A percentile compares a stretch with the other conserved stretches of the same genome.
phyloP scores from a whole-genome alignment of 2,888 invertebrate genomes.

The Phengaris alcon region DNA sequence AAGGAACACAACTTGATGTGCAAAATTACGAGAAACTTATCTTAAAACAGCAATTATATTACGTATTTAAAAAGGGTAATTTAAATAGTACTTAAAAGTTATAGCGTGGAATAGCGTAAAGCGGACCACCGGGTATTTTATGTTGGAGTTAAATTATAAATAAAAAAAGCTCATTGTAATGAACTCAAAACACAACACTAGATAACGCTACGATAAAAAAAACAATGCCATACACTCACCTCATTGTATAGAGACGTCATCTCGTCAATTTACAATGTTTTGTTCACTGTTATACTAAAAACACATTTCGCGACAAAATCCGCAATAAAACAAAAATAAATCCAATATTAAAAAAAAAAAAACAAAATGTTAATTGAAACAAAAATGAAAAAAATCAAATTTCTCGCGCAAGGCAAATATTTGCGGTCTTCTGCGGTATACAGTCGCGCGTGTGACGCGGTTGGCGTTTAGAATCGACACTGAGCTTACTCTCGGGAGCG shows the following conservation, averaged over 20 bases:
- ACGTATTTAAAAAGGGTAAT: background rate
- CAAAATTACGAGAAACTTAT: conserved; percentile 15
- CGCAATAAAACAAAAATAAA: conserved; percentile 26
- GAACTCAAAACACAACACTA: background rate
- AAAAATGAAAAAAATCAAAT: conserved; percentile 45
- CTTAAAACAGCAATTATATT: background rate
- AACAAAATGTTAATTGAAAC: conserved; percentile 37
- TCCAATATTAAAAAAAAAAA: conserved; percentile 32
- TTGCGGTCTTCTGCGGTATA: conserved; percentile 51
- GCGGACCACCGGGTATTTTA: background rate
- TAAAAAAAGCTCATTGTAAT: background rate
- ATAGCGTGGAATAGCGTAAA: background rate
- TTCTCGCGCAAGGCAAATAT: conserved; percentile 62
- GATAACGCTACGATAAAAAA: background rate
- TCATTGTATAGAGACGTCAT: conserved; percentile 73
- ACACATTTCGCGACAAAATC: conserved; percentile 62
- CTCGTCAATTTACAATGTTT: conserved; percentile 50
- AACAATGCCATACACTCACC: conserved; percentile 72
- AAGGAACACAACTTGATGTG: background rate
- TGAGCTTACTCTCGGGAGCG: conserved; percentile 55
- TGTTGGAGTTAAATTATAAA: background rate
- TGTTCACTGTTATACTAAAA: conserved; percentile 57
- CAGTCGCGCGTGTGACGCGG: conserved; percentile 74
- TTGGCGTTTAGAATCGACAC: conserved; percentile 71
- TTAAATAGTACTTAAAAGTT: background rate